A percentile compares a stretch with the other conserved stretches of the same genome.
phyloP scores from a whole-genome alignment of 1,140 invertebrate genomes.

The Papilio dardanus region DNA sequence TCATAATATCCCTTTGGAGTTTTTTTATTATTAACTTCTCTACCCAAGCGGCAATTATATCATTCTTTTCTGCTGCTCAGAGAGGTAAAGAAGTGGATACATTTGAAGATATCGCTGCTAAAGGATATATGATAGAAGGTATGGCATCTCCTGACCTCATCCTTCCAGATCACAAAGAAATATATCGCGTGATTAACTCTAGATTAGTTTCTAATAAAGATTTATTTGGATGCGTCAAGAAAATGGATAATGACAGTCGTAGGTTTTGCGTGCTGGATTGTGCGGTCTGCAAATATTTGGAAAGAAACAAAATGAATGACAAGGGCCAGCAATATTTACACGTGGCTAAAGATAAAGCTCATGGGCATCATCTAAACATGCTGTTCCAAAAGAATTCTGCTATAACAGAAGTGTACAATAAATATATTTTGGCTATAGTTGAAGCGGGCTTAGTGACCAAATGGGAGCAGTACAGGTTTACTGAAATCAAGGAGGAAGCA shows the following conservation, averaged over 20 bases:
- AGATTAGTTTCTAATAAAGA: slow-evolving; percentile 59
- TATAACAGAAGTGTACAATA: slow-evolving; percentile 51
- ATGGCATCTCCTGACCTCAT: slow-evolving; percentile 73
- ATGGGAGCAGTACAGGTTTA: slow-evolving; percentile 52
- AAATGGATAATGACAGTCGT: slow-evolving; percentile 61
- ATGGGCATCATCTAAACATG: slow-evolving; percentile 73
- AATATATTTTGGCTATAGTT: slow-evolving; percentile 33
- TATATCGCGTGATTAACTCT: slow-evolving; percentile 63
- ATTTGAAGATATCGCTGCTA: slow-evolving; percentile 72
- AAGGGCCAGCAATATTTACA: slow-evolving; percentile 74
- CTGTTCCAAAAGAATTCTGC: slow-evolving; percentile 63
- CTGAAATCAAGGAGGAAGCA: slow-evolving; percentile 48
- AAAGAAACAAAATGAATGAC: slow-evolving; percentile 66
- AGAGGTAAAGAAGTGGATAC: slow-evolving; percentile 74
- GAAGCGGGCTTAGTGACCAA: slow-evolving; percentile 47
- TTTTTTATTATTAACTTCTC: slow-evolving; percentile 74
- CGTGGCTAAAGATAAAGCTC: slow-evolving; percentile 70
- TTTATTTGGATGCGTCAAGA: slow-evolving; percentile 63
- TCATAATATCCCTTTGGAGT: slow-evolving; percentile 64
- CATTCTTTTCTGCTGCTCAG: slow-evolving; percentile 71
- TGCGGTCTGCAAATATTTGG: slow-evolving; percentile 63
- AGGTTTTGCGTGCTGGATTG: slow-evolving; percentile 77
- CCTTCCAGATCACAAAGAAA: slow-evolving; percentile 66
- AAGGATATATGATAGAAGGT: slow-evolving; percentile 70
- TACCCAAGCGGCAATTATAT: slow-evolving; percentile 74